Evolutionary conservation across 1,140 invertebrate genomes (phyloP).

Genomic region (Proctacanthus coquilletti): DNA sequence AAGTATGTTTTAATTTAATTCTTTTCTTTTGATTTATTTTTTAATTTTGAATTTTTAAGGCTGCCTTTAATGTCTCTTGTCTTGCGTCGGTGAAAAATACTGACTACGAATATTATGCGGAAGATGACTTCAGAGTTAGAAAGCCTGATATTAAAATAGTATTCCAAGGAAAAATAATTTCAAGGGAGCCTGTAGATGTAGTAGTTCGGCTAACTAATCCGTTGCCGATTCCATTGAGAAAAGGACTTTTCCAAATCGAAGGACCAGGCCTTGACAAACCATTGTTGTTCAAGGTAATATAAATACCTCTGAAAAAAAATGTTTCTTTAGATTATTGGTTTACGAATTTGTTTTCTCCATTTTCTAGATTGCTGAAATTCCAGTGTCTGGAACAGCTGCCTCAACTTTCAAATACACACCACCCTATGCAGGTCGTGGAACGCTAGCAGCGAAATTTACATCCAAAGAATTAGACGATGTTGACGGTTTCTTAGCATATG

Average conservation of each 20-base stretch:
- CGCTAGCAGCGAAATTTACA: conserved; percentile 64
- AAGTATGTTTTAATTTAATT: conserved; percentile 20
- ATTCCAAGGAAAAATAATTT: conserved; percentile 41
- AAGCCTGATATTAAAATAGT: conserved; percentile 78
- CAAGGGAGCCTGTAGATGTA: conserved; percentile 46
- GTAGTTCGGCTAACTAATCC: conserved; percentile 68
- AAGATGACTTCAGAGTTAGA: conserved; percentile 76
- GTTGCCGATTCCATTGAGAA: conserved; percentile 55
- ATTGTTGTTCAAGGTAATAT: conserved; percentile 49
- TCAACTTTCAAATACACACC: conserved; percentile 57
- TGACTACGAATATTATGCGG: conserved; percentile 74
- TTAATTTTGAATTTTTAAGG: conserved; percentile 30
- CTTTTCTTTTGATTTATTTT: not conserved
- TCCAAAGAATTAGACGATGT: conserved; percentile 70
- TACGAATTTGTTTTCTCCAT: not conserved
- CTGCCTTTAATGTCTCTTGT: conserved; percentile 70
- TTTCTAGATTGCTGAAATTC: conserved; percentile 32
- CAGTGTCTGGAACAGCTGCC: conserved; percentile 43
- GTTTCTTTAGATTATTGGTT: not conserved
- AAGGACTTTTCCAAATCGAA: conserved; percentile 61
- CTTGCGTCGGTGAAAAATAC: conserved; percentile 65
- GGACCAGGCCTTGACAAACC: conserved; percentile 58
- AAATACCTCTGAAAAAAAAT: not conserved
- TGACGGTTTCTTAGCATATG: conserved; percentile 56
- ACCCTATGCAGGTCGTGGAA: conserved; percentile 50